Evolutionary conservation across 1,140 invertebrate genomes (phyloP), one percentile per base, ranked within the genome.

Genomic region (Microplitis demolitor): DNA sequence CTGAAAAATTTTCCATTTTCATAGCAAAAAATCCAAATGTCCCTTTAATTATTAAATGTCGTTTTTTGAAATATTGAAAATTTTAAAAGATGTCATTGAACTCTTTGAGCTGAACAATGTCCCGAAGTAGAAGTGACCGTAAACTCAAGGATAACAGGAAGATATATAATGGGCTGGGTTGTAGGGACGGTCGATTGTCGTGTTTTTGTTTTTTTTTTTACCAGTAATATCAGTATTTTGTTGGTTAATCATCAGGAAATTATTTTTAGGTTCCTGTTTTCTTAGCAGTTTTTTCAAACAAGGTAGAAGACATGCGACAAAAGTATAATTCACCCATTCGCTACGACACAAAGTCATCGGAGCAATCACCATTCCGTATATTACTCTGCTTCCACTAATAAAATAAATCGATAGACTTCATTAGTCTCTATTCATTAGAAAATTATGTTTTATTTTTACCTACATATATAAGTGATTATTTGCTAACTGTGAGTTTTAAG

Each of bases 241-340:
- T 9, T 33, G 14, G 45, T 24, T 56, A 31, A 4, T 33, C 3
- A 1, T 58, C 56, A 37, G 14, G 51, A 9, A 24, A 24, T 24
- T 34, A n/a, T 53, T 24, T 34, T 37, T 37, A 56, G 24, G 37
- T 50, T 60, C 61, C 11, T 45, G 56, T 60, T 64, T 67, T 6
- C 71, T 63, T 34, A 86, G 74, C 68, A 85, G 72, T 50, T 70
- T 37, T 58, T 70, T 34, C 64, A 87, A 68, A 54, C 80, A 83
- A 58, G 88, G 82, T 11, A 76, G 68, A 37, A 90, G 79, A 69
- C 85, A 88, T 13, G 87, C 90, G 34, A 83, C 87, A 71, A 91
- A 85, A 11, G 90, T 90, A 74, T 90, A 89, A 74, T 90, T 89
- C 74, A 91, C 88, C 88, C 89, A 89, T 82, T 91, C 91, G 8